These are phyloP conservation scores for Seira musarum DNA, from an alignment of 2,888 invertebrate genomes.

Conservation along the genomic window DNA sequence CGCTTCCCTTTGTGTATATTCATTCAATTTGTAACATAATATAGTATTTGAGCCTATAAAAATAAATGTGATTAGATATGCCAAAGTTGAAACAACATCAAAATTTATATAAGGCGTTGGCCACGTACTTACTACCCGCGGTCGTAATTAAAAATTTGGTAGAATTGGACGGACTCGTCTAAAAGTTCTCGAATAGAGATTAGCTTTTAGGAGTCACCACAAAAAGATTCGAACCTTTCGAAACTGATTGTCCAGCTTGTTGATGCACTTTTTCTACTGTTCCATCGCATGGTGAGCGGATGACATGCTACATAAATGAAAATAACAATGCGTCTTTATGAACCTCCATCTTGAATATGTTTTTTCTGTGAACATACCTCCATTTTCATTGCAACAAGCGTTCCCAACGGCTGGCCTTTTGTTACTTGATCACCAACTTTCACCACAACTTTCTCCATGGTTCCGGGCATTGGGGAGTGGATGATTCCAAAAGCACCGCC, in stretches of 20 bases:
- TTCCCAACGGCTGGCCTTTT: conserved; percentile 90
- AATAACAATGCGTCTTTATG: conserved; percentile 26
- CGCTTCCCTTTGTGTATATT: too few species aligned
- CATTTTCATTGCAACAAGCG: conserved; percentile 99
- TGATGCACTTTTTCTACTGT: conserved; percentile 81
- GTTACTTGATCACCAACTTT: conserved; percentile 85
- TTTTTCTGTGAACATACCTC: too few species aligned
- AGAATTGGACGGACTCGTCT: too few species aligned
- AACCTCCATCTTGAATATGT: conserved; percentile 38
- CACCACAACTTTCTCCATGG: conserved; percentile 92
- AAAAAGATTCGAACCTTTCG: conserved; percentile 75
- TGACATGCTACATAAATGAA: conserved; percentile 80
- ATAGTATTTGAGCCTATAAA: too few species aligned
- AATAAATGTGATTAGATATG: too few species aligned
- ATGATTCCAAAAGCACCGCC: conserved; percentile 73
- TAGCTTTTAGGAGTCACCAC: conserved; percentile 59
- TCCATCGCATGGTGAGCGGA: conserved; percentile 87
- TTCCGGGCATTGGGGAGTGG: conserved; percentile 95
- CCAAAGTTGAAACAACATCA: too few species aligned
- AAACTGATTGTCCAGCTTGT: conserved; percentile 86
- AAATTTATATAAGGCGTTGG: too few species aligned
- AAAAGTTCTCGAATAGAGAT: too few species aligned
- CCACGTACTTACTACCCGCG: too few species aligned
- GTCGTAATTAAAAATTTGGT: too few species aligned
- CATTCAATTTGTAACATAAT: too few species aligned